Evolutionary conservation across 2,797 vertebrate species (phyloP), one percentile per base, ranked within the genome.

Genomic region (Sardinella longiceps): DNA sequence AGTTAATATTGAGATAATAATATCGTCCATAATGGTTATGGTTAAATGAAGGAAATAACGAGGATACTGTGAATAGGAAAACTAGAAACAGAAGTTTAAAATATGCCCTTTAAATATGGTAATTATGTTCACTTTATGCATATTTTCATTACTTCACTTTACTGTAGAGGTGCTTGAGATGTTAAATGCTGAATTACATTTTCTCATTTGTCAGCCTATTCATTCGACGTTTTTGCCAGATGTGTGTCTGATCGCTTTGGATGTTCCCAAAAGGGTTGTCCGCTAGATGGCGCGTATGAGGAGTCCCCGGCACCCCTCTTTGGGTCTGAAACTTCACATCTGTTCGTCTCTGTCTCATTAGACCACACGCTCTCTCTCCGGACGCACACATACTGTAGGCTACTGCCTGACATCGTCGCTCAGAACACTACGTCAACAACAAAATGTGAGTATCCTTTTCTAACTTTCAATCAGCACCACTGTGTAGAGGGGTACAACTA

Each of bases 281-380:
- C 66, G 18, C 66, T 74, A 39, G 66, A 30, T 37, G 66, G 66
- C 66, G 66, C 30, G 0, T 74, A 1, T 74, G 14, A 74, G 66
- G 12, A 74, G 66, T 20, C 60, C 12, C 60, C 15, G 60, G 3
- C 33, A 30, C 66, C 5, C 66, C 14, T 33, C 14, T 39, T 15
- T 20, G 30, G 15, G 66, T 33, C 66, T 74, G 12, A 37, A 39
- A 20, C 66, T 33, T 39, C 30, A 28, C 66, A 74, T 74, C 66
- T 74, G 66, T 39, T 74, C 66, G 37, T 20, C 66, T 74, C 63
- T 10, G 66, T 56, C 66, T 74, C 66, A 74, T 74, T 37, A 74
- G 30, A 37, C 66, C 66, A 18, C 66, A 74, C 66, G 66, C 66
- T 74, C n/a, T 39, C 66, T 15, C 66, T 30, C 66, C 15, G 66